These are phyloP conservation scores for Mastomys natalensis DNA, from an alignment of 2,113 vertebrate genomes.

Conservation along the genomic window DNA sequence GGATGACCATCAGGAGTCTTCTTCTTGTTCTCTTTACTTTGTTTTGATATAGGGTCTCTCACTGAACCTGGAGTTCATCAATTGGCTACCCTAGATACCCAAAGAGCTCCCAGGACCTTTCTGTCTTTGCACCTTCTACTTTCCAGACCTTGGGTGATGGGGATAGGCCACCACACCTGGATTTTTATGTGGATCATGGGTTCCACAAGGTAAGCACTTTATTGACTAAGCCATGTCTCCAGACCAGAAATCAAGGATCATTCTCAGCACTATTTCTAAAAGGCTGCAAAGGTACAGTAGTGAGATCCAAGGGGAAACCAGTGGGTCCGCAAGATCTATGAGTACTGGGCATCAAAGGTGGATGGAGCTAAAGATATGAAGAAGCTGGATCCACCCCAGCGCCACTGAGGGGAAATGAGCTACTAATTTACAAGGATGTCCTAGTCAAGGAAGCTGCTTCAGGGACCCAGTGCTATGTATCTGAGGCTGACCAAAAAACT, in stretches of 20 bases:
- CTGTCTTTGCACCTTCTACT: neutral
- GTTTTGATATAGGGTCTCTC: neutral
- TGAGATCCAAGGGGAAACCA: neutral
- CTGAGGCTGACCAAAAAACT: neutral
- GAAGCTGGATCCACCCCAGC: neutral
- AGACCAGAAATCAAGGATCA: neutral
- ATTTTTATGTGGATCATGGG: neutral
- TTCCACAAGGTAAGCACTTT: neutral
- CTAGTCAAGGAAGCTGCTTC: neutral
- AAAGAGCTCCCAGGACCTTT: too few species aligned
- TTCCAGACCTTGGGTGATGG: neutral
- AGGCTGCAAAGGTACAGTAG: neutral
- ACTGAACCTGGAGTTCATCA: neutral
- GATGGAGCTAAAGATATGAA: slow-evolving; percentile 17
- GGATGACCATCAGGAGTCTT: neutral
- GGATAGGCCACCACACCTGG: neutral
- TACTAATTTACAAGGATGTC: neutral
- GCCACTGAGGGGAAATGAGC: neutral
- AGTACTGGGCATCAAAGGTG: neutral
- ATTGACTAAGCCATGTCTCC: neutral
- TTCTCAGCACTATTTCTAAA: neutral
- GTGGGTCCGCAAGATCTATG: neutral
- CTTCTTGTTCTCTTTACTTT: neutral
- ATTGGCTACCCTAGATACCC: neutral
- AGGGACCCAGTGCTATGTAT: neutral